Conservation (phyloP, 2,113 vertebrate species). For the Meriones unguiculatus region DNA sequence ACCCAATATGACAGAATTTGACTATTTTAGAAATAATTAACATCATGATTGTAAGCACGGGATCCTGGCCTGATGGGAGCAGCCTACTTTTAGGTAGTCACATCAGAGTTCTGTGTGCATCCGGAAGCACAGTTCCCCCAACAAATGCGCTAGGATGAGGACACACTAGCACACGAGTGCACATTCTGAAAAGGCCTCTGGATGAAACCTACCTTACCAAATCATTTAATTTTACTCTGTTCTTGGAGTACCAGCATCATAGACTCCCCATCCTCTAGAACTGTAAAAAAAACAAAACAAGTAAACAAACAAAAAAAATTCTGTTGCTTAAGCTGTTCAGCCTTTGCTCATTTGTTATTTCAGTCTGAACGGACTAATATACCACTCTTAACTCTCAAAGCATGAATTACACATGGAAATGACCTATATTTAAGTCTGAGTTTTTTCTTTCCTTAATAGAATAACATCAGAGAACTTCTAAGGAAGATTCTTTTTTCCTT, state of each 20-base stretch:
- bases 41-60: background rate
- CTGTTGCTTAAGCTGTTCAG: background rate
- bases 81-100: background rate
- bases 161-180: background rate
- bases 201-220: background rate
- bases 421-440: background rate
- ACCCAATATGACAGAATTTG: background rate
- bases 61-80: background rate
- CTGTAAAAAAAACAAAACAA: too few species aligned
- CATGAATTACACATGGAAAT: background rate
- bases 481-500: background rate
- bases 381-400: background rate
- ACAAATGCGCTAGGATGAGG: background rate
- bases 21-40: background rate
- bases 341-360: background rate
- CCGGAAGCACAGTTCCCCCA: background rate
- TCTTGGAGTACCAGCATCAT: background rate
- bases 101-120: background rate
- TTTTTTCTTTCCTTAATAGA: background rate
- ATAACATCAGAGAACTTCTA: background rate
- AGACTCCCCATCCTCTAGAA: background rate
- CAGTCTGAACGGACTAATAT: background rate
- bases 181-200: background rate
- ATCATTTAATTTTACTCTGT: background rate
- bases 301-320: too few species aligned